A percentile compares a stretch with the other conserved stretches of the same genome.
These are phyloP conservation scores for Euclidia mi DNA, from an alignment of 2,888 invertebrate genomes.

Conservation along the genomic window DNA sequence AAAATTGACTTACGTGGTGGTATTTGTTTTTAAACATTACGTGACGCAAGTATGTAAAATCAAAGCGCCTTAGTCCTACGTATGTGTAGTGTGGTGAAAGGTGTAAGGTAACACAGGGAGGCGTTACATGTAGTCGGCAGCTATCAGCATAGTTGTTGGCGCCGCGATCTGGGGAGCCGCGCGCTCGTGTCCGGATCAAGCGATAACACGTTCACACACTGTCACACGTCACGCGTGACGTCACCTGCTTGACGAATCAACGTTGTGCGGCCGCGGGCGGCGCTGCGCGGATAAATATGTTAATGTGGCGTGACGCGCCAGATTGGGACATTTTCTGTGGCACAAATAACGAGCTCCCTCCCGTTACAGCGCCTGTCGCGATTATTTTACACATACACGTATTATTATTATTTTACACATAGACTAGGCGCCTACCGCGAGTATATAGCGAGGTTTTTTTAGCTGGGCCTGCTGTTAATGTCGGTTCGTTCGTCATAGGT, in stretches of 20 bases:
- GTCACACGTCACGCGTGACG: conserved; percentile 8
- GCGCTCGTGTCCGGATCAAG: background rate
- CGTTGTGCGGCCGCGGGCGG: background rate
- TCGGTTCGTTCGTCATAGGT: no score
- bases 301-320: conserved; percentile 23
- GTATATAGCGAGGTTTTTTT: no score
- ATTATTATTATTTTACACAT: no score
- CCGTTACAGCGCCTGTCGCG: background rate
- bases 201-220: background rate
- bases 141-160: conserved; percentile 2
- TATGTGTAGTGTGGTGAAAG: no score
- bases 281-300: conserved; percentile 19
- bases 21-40: no score
- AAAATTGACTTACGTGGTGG: background rate
- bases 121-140: background rate
- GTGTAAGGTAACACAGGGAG: background rate
- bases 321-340: conserved; percentile 14
- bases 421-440: no score
- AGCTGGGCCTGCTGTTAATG: no score
- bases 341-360: background rate
- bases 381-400: background rate
- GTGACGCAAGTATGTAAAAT: no score
- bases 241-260: conserved; percentile 5
- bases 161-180: background rate
- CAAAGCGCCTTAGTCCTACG: no score